phyloP scores from a whole-genome alignment of 2,888 invertebrate genomes.

The Siphonodentalium dalli region DNA sequence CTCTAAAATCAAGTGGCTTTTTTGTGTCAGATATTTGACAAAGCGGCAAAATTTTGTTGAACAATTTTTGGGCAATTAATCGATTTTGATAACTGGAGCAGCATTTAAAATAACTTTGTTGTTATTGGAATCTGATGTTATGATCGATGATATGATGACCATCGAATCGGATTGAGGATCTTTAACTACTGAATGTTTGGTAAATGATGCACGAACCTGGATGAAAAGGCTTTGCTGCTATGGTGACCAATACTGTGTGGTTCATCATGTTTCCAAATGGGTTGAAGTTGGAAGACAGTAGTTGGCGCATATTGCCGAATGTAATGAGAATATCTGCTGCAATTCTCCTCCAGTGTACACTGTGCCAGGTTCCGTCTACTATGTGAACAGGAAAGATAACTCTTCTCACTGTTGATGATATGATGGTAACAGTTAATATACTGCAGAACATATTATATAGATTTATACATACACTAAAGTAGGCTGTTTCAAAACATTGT shows the following conservation, averaged over 20 bases:
- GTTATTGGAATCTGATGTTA: background rate
- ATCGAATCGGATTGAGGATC: background rate
- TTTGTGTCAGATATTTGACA: too few species aligned
- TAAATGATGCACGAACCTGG: conserved; percentile 28
- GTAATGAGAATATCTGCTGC: conserved; percentile 24
- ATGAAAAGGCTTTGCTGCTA: conserved; percentile 48
- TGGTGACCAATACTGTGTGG: conserved; percentile 31
- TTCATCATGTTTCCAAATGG: conserved; percentile 30
- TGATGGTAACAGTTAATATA: too few species aligned
- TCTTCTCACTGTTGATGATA: conserved; percentile 22
- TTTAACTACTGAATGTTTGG: background rate
- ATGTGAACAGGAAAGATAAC: conserved; percentile 20
- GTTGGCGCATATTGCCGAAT: conserved; percentile 25
- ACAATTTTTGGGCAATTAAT: too few species aligned
- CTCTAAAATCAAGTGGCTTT: too few species aligned
- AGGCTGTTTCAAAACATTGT: too few species aligned
- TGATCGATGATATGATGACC: background rate
- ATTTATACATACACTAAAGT: too few species aligned
- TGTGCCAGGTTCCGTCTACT: conserved; percentile 52
- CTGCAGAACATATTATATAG: too few species aligned
- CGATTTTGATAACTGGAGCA: too few species aligned
- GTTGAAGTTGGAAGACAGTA: conserved; percentile 32
- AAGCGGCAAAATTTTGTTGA: too few species aligned
- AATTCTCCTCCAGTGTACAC: conserved; percentile 35
- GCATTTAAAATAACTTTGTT: background rate